Percentiles rank a stretch among this genome's conserved stretches.
Conservation (phyloP, 2,797 vertebrate genomes). For the Pseudomugil gertrudae region DNA sequence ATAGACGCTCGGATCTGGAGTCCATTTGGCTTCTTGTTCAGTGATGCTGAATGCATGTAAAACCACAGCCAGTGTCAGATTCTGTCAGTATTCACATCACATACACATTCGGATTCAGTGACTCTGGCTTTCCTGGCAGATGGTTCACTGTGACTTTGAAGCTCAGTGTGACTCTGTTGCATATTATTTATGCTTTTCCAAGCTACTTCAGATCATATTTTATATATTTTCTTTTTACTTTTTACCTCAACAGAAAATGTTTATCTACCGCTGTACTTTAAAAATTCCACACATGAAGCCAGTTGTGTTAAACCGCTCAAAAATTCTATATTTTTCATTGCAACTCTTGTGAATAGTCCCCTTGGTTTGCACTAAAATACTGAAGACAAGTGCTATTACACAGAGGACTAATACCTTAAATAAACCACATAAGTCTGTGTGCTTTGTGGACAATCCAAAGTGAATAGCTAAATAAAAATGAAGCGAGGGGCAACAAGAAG, state of each 20-base stretch:
- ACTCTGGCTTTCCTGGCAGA: slow-evolving; percentile 69
- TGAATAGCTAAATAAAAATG: slow-evolving; percentile 37
- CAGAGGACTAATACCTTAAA: slow-evolving; percentile 26
- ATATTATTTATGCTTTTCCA: slow-evolving; percentile 30
- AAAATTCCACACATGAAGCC: not conserved
- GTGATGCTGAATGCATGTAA: slow-evolving; percentile 73
- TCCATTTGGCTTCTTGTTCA: slow-evolving; percentile 71
- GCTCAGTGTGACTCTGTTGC: slow-evolving; percentile 33
- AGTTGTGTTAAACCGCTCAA: not conserved
- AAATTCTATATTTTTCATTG: too few relatives aligned
- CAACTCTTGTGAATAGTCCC: slow-evolving; percentile 8
- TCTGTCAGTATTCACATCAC: slow-evolving; percentile 67
- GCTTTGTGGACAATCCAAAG: slow-evolving; percentile 32
- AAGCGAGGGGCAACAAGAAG: slow-evolving; percentile 43
- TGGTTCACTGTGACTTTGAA: slow-evolving; percentile 50
- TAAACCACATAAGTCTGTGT: slow-evolving; percentile 33
- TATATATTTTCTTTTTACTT: slow-evolving; percentile 15
- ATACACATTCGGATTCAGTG: slow-evolving; percentile 60
- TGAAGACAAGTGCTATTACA: slow-evolving; percentile 36
- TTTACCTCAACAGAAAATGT: slow-evolving; percentile 4
- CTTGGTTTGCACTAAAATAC: slow-evolving; percentile 19
- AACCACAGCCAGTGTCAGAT: slow-evolving; percentile 57
- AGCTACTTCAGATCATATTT: slow-evolving; percentile 18
- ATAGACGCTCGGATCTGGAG: slow-evolving; percentile 62
- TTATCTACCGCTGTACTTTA: not conserved